Evolutionary conservation across 2,113 vertebrate genomes (phyloP), one percentile per base, ranked within the genome.

Genomic region (Psammodynastes pulverulentus): DNA sequence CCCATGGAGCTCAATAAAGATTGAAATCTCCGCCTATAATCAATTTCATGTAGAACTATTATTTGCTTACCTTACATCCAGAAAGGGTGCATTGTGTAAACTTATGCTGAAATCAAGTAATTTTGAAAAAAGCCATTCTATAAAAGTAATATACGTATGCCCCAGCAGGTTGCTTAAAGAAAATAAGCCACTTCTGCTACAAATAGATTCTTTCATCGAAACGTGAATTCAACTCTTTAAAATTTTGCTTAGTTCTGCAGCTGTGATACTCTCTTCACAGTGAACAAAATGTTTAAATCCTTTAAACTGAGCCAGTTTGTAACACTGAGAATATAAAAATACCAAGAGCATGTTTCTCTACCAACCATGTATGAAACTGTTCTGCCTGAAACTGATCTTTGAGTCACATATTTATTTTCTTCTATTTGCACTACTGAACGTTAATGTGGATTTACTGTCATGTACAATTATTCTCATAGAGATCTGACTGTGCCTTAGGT

Each of bases 321-420:
- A 94, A 95, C 90, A 88, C 84, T 94, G 92, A 96, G 93, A 94
- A 95, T 93, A 93, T 89, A 89, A 91, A 91, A 96, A 96, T 94
- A 92, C 93, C 93, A 89, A 24, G 90, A 84, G 24, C 0, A 4
- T 91, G 48, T 72, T 93, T 96, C 93, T 93, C 58, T 96, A 96
- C 94, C 95, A 96, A 96, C 94, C 87, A 92, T 62, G 72, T 92
- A 95, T 94, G 86, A 89, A 94, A 39, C 93, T 94, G 88, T 91
- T 96, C 90, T 34, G 93, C 91, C 90, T 95, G 96, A 95, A 54
- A 51, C 39, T 93, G 90, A 91, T 94, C 85, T 24, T 91, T 88
- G 46, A 21, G 93, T 88, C 91, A 94, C 89, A 62, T 5, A 94
- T n/a, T 91, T 86, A 39, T 8, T 93, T 91, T 91, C 67, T 94